A percentile compares a stretch with the other conserved stretches of the same genome.
Evolutionary conservation across 2,888 invertebrate species (phyloP).

Genomic region (Leucoma salicis): DNA sequence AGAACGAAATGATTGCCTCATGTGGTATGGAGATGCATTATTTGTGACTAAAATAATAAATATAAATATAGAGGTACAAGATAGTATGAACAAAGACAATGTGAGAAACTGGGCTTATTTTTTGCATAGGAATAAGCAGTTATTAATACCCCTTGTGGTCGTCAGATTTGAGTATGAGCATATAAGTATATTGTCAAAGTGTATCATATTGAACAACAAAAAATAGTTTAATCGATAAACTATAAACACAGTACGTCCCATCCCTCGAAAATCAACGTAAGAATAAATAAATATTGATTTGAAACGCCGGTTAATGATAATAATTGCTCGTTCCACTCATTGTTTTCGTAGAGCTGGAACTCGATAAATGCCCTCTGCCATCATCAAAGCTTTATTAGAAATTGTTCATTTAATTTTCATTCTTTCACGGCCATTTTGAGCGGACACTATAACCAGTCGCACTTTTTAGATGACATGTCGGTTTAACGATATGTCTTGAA

Average conservation of each 20-base stretch:
- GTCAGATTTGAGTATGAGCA: too few species aligned
- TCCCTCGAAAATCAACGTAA: constrained; percentile 21
- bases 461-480: constrained; percentile 12
- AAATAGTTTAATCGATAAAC: constrained; percentile 7
- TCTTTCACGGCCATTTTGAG: constrained; percentile 24
- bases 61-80: too few species aligned
- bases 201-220: too few species aligned
- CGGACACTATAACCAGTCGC: constrained; percentile 25
- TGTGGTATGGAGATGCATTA: too few species aligned
- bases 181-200: too few species aligned
- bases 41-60: too few species aligned
- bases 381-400: constrained; percentile 30
- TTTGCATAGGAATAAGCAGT: too few species aligned
- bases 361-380: constrained; percentile 35
- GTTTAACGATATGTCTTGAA: constrained; percentile 7
- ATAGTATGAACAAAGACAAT: too few species aligned
- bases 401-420: constrained; percentile 26
- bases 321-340: constrained; percentile 26
- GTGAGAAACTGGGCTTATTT: too few species aligned
- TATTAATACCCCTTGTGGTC: too few species aligned
- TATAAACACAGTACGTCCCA: neutral
- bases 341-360: constrained; percentile 30
- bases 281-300: constrained; percentile 30
- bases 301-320: constrained; percentile 20
- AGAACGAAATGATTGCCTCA: too few species aligned